These are phyloP conservation scores for Serranus cabrilla DNA, from an alignment of 2,797 vertebrate genomes.

Conservation along the genomic window DNA sequence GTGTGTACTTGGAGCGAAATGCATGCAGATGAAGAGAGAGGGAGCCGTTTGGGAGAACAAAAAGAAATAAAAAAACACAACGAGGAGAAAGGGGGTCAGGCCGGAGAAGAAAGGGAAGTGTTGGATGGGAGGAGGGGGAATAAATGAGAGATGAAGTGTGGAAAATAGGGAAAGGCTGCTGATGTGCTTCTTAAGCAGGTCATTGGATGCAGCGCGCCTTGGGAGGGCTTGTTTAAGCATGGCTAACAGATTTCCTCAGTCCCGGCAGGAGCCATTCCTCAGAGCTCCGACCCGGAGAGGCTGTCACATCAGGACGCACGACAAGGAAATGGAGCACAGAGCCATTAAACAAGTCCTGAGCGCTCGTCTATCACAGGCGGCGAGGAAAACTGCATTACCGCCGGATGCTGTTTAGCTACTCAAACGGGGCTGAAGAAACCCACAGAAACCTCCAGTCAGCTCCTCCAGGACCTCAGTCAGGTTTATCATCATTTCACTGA, in stretches of 20 bases:
- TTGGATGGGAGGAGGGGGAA: conserved; percentile 47
- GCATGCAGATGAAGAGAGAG: conserved; percentile 9
- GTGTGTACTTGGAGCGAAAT: background rate
- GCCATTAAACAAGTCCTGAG: conserved; percentile 60
- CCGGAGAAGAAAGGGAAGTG: conserved; percentile 36
- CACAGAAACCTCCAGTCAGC: too few relatives aligned
- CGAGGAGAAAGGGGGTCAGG: conserved; percentile 59
- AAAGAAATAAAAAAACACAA: conserved; percentile 42
- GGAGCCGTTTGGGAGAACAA: conserved; percentile 15
- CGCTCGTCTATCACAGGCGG: conserved; percentile 36
- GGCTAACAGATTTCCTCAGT: conserved; percentile 79
- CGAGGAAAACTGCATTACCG: conserved; percentile 40
- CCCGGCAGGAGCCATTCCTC: conserved; percentile 61
- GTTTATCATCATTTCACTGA: too few relatives aligned
- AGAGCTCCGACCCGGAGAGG: conserved; percentile 53
- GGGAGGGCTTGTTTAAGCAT: conserved; percentile 74
- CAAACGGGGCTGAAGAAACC: conserved; percentile 19
- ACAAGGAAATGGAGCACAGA: conserved; percentile 67
- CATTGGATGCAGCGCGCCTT: conserved; percentile 72
- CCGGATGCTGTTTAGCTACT: conserved; percentile 41
- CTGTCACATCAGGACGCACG: conserved; percentile 58
- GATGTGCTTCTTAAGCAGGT: conserved; percentile 81
- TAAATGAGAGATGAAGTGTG: conserved; percentile 73
- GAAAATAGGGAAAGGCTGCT: conserved; percentile 68
- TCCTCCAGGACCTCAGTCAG: too few relatives aligned